phyloP scores from a whole-genome alignment of 2,797 vertebrate species.

The Cynopterus sphinx region DNA sequence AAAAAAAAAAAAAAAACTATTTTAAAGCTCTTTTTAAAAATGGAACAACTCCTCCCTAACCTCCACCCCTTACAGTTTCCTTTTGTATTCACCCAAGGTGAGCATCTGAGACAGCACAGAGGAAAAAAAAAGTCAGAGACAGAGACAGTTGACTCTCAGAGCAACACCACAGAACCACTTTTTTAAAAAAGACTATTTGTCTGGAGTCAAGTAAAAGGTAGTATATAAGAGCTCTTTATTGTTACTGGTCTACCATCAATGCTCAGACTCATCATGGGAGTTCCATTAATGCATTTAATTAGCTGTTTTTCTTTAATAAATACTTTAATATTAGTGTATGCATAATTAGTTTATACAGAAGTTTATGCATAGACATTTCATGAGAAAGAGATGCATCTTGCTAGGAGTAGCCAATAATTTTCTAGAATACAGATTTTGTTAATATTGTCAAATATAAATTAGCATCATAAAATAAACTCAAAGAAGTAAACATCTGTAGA shows the following conservation, averaged over 20 bases:
- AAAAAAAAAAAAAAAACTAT: neutral
- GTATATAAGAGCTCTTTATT: neutral
- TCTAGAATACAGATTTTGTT: neutral
- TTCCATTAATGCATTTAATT: neutral
- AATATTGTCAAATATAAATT: neutral
- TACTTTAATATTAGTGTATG: neutral
- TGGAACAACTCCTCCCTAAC: neutral
- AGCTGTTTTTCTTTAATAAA: neutral
- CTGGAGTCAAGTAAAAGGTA: neutral
- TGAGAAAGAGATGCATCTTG: neutral
- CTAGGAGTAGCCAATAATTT: neutral
- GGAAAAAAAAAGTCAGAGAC: neutral
- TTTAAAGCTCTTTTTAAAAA: neutral
- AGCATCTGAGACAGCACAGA: neutral
- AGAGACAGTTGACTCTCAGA: neutral
- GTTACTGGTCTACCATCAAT: neutral
- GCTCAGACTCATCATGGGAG: neutral
- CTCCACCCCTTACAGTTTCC: neutral
- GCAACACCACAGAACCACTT: neutral
- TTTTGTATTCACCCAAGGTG: neutral
- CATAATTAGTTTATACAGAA: neutral
- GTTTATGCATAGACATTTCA: neutral
- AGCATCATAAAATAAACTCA: slow-evolving; percentile 21
- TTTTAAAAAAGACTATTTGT: neutral
- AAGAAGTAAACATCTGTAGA: neutral